A percentile compares a stretch with the other conserved stretches of the same genome.
These are phyloP conservation scores for Eubasilissa splendida DNA, from an alignment of 2,888 invertebrate genomes.

Conservation along the genomic window DNA sequence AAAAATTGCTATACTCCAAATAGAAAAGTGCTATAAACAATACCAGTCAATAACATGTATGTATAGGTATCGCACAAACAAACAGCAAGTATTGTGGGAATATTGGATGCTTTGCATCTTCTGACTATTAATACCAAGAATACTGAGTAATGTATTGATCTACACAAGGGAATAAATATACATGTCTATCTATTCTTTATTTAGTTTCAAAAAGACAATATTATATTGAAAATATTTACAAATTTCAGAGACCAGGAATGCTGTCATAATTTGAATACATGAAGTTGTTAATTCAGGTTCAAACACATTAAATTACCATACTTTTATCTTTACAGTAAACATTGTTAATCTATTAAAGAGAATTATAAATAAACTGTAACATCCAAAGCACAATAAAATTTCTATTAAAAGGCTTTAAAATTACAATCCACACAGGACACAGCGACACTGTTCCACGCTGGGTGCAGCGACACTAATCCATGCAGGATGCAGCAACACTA, in stretches of 20 bases:
- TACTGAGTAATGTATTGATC: too few relatives aligned
- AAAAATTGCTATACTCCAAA: conserved; percentile 14
- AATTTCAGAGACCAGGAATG: conserved; percentile 11
- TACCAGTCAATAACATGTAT: conserved; percentile 1
- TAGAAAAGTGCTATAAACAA: conserved; percentile 11
- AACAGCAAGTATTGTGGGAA: too few relatives aligned
- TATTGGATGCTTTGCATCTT: too few relatives aligned
- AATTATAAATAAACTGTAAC: conserved; percentile 16
- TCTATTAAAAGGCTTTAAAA: conserved; percentile 25
- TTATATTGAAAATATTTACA: conserved; percentile 41
- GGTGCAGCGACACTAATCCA: neutral
- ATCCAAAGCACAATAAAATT: conserved; percentile 36
- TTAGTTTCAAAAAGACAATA: conserved; percentile 22
- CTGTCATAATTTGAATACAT: conserved; percentile 16
- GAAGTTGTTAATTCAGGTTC: neutral
- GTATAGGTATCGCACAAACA: too few relatives aligned
- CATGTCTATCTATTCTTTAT: conserved; percentile 29
- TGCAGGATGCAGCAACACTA: neutral
- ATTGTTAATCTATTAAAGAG: conserved; percentile 16
- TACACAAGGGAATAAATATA: conserved; percentile 7
- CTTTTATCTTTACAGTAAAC: neutral
- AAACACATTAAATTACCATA: neutral
- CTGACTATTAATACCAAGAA: too few relatives aligned
- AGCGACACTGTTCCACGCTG: neutral
- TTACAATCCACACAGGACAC: neutral